phyloP scores from a whole-genome alignment of 2,888 invertebrate species.

The Pandemis heparana region DNA sequence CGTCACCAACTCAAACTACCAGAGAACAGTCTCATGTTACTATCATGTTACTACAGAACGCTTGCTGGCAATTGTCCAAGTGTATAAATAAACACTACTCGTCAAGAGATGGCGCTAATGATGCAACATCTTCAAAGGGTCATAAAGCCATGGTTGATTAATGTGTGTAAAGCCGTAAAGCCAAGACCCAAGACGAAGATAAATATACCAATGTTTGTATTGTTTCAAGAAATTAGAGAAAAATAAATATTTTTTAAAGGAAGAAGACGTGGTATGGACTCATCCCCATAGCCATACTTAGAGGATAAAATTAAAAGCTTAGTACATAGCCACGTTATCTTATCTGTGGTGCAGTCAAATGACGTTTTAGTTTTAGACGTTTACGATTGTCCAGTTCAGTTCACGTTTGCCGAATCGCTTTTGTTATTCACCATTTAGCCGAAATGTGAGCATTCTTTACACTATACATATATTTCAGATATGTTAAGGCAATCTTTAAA shows the following conservation, averaged over 20 bases:
- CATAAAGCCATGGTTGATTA: too few relatives aligned
- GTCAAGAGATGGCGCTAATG: neutral
- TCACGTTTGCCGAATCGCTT: conserved; percentile 22
- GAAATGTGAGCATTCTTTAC: conserved; percentile 65
- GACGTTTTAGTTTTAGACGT: conserved; percentile 1
- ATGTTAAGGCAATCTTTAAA: conserved; percentile 79
- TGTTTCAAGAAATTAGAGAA: too few relatives aligned
- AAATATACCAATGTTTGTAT: too few relatives aligned
- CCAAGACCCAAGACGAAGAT: too few relatives aligned
- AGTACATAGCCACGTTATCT: neutral
- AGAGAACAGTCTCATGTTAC: neutral
- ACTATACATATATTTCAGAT: conserved; percentile 60
- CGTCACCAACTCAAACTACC: neutral
- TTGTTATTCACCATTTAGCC: conserved; percentile 19
- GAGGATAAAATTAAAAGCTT: neutral
- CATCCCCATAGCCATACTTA: neutral
- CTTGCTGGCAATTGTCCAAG: neutral
- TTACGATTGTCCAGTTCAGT: conserved; percentile 12
- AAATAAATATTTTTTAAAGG: neutral
- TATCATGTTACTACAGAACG: too few relatives aligned
- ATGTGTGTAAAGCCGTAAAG: too few relatives aligned
- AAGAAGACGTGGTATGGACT: neutral
- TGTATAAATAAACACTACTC: neutral
- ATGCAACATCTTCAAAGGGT: too few relatives aligned
- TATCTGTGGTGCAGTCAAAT: neutral